Evolutionary conservation across 2,797 vertebrate genomes (phyloP).

Genomic region (Furcifer pardalis): DNA sequence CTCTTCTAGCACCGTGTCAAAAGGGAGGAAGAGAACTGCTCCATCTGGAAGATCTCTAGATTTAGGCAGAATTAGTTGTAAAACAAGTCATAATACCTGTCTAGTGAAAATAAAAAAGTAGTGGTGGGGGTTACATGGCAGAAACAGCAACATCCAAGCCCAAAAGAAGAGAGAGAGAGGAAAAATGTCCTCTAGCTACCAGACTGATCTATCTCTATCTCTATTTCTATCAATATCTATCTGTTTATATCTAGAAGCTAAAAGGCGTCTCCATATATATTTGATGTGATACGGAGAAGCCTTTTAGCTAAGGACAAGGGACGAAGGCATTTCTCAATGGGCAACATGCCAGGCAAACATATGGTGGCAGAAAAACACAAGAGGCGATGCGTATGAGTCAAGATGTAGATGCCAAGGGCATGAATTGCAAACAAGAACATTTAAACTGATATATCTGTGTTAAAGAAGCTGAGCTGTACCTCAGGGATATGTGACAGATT

Average conservation of each 20-base stretch:
- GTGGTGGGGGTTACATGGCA: not conserved
- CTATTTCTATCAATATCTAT: too few species aligned
- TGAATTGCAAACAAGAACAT: conserved; percentile 60
- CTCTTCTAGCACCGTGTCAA: too few species aligned
- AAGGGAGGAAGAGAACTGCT: too few species aligned
- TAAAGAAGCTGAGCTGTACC: not conserved
- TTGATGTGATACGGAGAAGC: accelerated
- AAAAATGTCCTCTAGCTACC: not conserved
- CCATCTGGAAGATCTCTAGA: too few species aligned
- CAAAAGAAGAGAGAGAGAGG: not conserved
- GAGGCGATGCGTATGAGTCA: conserved; percentile 42
- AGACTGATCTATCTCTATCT: accelerated
- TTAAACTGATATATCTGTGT: conserved; percentile 44
- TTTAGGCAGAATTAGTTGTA: not conserved
- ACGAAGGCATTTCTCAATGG: conserved; percentile 34
- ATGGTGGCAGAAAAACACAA: conserved; percentile 34
- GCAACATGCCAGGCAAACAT: conserved; percentile 54
- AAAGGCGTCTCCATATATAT: too few species aligned
- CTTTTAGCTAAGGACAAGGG: not conserved
- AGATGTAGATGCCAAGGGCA: conserved; percentile 52
- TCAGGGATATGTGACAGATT: not conserved
- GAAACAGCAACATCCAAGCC: not conserved
- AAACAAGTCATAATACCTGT: not conserved
- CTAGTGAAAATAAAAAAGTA: not conserved
- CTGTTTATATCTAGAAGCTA: too few species aligned